These are phyloP conservation scores for Amyelois transitella DNA, from an alignment of 1,140 invertebrate species.

Conservation along the genomic window DNA sequence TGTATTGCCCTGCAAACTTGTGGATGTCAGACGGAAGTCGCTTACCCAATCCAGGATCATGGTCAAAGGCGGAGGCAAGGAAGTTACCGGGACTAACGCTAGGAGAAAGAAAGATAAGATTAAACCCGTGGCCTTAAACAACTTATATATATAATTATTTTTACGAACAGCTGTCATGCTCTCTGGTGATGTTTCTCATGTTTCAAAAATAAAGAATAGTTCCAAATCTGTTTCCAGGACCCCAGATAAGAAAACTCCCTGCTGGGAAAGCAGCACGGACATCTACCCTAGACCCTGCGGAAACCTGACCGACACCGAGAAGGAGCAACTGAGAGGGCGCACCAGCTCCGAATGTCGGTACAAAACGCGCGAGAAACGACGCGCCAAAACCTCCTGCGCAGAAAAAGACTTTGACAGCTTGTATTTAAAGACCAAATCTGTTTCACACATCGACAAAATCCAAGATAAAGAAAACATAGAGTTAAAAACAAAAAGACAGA, in stretches of 20 bases:
- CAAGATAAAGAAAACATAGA: constrained; percentile 40
- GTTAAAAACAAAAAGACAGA: constrained; percentile 71
- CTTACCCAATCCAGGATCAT: too few relatives aligned
- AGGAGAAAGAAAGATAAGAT: too few relatives aligned
- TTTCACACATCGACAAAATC: constrained; percentile 59
- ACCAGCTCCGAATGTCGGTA: constrained; percentile 75
- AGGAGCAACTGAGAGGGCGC: constrained; percentile 75
- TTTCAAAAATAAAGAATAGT: neutral
- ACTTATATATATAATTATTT: too few relatives aligned
- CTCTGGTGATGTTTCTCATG: too few relatives aligned
- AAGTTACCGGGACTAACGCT: too few relatives aligned
- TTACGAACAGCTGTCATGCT: too few relatives aligned
- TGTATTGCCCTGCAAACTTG: too few relatives aligned
- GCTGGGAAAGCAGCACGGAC: constrained; percentile 87
- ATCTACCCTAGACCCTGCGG: constrained; percentile 83
- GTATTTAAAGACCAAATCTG: constrained; percentile 77
- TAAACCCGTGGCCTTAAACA: too few relatives aligned
- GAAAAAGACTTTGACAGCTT: constrained; percentile 81
- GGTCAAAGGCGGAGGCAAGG: too few relatives aligned
- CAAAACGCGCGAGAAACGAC: constrained; percentile 56
- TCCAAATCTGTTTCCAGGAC: neutral
- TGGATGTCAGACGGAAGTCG: too few relatives aligned
- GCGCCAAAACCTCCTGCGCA: constrained; percentile 71
- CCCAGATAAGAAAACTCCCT: constrained; percentile 74
- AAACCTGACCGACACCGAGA: constrained; percentile 84